A percentile compares a stretch with the other conserved stretches of the same genome.
Conservation (phyloP, 2,797 vertebrate genomes). For the Tragopan temminckii region DNA sequence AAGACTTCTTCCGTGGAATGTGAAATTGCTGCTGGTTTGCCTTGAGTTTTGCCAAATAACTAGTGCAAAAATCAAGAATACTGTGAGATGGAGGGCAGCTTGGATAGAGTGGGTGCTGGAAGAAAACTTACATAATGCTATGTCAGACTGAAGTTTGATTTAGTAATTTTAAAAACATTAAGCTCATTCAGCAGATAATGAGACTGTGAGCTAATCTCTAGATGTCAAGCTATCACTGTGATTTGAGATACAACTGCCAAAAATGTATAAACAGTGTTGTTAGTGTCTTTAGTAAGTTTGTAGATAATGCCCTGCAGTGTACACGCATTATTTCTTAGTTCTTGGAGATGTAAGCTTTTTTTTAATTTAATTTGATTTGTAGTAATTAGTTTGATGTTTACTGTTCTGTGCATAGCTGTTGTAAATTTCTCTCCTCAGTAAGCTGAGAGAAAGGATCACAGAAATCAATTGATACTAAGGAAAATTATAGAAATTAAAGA, state of each 20-base stretch:
- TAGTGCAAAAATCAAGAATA: not conserved
- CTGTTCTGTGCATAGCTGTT: not conserved
- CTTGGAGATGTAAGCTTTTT: not conserved
- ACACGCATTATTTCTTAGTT: not conserved
- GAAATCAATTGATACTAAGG: not conserved
- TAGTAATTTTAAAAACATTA: constrained; percentile 21
- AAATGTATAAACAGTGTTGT: not conserved
- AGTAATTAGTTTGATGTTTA: constrained; percentile 24
- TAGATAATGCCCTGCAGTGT: not conserved
- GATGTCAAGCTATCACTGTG: not conserved
- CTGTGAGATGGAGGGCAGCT: not conserved
- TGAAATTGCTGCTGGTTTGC: not conserved
- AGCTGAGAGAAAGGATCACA: not conserved
- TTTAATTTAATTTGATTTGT: not conserved
- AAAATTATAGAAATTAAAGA: not conserved
- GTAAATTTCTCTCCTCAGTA: not conserved
- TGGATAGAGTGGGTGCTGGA: not conserved
- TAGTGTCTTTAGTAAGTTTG: not conserved
- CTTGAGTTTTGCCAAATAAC: not conserved
- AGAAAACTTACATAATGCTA: not conserved
- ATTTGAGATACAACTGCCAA: not conserved
- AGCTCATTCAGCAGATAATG: not conserved
- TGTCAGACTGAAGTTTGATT: not conserved
- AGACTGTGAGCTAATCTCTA: not conserved
- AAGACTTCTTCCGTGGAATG: not conserved